These are phyloP conservation scores for Imbricaverruca yamaguchii DNA, from an alignment of 2,888 invertebrate species.

Conservation along the genomic window DNA sequence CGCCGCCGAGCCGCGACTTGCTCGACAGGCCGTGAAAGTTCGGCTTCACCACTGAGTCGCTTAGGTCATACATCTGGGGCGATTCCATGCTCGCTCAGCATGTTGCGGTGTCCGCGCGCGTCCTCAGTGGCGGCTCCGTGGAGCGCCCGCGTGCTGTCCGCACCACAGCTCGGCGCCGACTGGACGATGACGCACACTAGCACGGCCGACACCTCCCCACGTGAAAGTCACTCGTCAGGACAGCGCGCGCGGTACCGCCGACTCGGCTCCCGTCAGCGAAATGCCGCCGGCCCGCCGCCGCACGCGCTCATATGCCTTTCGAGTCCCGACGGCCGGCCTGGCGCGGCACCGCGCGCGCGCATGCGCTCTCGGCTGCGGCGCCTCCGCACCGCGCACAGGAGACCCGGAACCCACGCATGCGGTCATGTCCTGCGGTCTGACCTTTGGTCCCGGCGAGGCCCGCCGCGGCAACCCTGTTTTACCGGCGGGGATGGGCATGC, in stretches of 20 bases:
- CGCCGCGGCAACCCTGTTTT: no score
- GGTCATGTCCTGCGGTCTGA: no score
- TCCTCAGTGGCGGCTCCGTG: background rate
- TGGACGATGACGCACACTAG: background rate
- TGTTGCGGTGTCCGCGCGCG: background rate
- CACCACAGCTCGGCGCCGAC: background rate
- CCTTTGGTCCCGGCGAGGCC: no score
- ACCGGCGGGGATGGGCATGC: no score
- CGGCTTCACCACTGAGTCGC: conserved; percentile 52
- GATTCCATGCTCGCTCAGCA: conserved; percentile 43
- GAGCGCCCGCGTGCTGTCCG: background rate
- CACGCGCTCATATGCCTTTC: no score
- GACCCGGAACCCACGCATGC: no score
- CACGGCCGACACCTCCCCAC: background rate
- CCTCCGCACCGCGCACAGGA: no score
- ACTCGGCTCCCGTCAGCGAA: no score
- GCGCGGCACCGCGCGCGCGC: no score
- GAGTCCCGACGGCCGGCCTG: no score
- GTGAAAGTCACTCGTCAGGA: background rate
- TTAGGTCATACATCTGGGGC: conserved; percentile 74
- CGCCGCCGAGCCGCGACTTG: conserved; percentile 21
- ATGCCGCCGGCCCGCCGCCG: no score
- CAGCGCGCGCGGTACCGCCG: background rate
- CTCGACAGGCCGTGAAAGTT: conserved; percentile 48
- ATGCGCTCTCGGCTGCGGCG: no score